phyloP scores from a whole-genome alignment of 2,113 vertebrate genomes.

The Nipponia nippon region DNA sequence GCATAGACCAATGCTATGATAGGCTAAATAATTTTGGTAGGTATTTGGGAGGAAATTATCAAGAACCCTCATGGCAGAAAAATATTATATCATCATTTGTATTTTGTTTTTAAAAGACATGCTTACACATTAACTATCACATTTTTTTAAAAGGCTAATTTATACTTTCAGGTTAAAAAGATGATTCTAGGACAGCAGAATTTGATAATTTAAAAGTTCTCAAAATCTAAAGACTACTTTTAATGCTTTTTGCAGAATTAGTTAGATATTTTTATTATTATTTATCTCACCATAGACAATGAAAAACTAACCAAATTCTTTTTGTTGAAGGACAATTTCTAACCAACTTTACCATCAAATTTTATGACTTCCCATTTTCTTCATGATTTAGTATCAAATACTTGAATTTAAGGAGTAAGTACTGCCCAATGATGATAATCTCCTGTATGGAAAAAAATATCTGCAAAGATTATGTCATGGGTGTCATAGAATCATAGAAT shows the following conservation, averaged over 20 bases:
- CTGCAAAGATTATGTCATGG: background rate
- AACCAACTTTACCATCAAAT: background rate
- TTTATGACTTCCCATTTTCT: background rate
- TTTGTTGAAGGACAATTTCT: background rate
- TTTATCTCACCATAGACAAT: background rate
- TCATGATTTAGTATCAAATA: background rate
- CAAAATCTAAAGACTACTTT: background rate
- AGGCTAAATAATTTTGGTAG: background rate
- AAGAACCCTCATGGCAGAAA: background rate
- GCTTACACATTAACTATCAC: background rate
- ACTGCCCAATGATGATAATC: background rate
- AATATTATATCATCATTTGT: background rate
- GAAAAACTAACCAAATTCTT: background rate
- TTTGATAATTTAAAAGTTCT: background rate
- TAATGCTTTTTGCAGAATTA: background rate
- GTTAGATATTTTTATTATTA: background rate
- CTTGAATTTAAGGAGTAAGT: background rate
- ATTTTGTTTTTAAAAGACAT: background rate
- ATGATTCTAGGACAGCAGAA: background rate
- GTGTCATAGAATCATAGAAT: accelerated
- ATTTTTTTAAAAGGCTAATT: background rate
- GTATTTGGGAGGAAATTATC: background rate
- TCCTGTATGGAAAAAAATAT: background rate
- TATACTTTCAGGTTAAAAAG: background rate
- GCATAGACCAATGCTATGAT: background rate